Evolutionary conservation across 2,113 vertebrate species (phyloP).

Genomic region (Notarius quadriscutis): DNA sequence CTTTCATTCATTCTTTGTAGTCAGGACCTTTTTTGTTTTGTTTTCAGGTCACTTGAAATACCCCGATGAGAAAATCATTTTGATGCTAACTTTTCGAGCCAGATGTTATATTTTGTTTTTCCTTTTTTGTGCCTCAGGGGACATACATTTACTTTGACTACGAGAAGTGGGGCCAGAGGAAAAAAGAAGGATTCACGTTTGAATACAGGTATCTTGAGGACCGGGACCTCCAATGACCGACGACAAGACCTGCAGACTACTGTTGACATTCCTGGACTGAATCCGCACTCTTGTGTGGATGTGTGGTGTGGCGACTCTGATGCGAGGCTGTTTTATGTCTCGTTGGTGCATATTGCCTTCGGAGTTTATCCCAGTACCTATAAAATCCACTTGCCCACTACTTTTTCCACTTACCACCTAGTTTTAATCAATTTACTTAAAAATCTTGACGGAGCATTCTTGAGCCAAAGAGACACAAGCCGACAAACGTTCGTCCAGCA

Average conservation of each 20-base stretch:
- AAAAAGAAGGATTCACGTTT: slow-evolving; percentile 84
- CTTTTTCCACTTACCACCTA: neutral
- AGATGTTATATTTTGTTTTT: neutral
- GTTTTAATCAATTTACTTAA: no score
- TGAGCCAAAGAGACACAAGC: slow-evolving; percentile 37
- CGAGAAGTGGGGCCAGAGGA: slow-evolving; percentile 85
- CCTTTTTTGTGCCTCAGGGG: slow-evolving; percentile 63
- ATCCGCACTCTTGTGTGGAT: slow-evolving; percentile 40
- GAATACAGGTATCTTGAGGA: slow-evolving; percentile 84
- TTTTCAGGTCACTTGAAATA: neutral
- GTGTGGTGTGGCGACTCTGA: slow-evolving; percentile 11
- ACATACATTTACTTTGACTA: slow-evolving; percentile 87
- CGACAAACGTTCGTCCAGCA: slow-evolving; percentile 1
- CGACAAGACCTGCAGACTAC: slow-evolving; percentile 54
- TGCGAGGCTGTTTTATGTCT: slow-evolving; percentile 54
- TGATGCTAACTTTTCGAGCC: neutral
- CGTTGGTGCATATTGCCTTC: slow-evolving; percentile 50
- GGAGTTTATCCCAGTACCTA: slow-evolving; percentile 51
- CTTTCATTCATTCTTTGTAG: neutral
- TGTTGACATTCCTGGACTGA: slow-evolving; percentile 73
- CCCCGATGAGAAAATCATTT: neutral
- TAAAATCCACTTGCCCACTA: slow-evolving; percentile 25
- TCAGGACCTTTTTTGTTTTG: neutral
- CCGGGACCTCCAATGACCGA: slow-evolving; percentile 80
- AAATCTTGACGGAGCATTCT: neutral